Evolutionary conservation across 2,888 invertebrate species (phyloP), one percentile per base, ranked within the genome.

Genomic region (Cheilosia grossa): DNA sequence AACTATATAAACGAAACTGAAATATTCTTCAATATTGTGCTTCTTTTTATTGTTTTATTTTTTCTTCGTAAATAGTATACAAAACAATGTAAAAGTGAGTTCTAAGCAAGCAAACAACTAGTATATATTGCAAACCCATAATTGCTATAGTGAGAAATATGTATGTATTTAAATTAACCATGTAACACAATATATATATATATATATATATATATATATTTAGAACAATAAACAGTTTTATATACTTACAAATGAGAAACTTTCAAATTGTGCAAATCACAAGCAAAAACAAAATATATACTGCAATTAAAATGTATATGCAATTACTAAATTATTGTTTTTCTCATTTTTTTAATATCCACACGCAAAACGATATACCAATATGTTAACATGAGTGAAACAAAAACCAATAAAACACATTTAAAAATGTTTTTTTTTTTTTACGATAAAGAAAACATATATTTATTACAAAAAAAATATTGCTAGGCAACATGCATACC

Each of bases 251-350:
- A 75, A 74, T 21, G 27, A 86, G 75, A 77, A 74, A 49, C 63
- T 86, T 87, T 85, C 73, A 78, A 86, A 58, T 42, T 69, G 77
- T 86, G 78, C 58, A 75, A 79, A 81, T 30, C 67, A 69, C 81
- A 85, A 86, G 77, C 70, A 87, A 73, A 77, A 53, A 70, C 54
- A 85, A 74, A 74, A 69, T 51, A n/a, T 24, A 9, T 15, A 30
- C 73, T 80, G 72, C 44, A 78, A 79, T 72, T 10, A 4, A 74
- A 42, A 27, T 15, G 47, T 42, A 63, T 19, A 27, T 63, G 64
- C 37, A 27, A 70, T 64, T 77, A 58, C 30, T 5, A 63, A 58
- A 33, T 59, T 47, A 53, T 53, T 70, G 53, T 47, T 30, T 75
- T 44, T 58, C 49, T 53, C 44, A 59, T 42, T 51, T 61, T 13